Base-by-base conservation (phyloP, 2,797 vertebrate species). In the Brotogeris chrysoptera region DNA sequence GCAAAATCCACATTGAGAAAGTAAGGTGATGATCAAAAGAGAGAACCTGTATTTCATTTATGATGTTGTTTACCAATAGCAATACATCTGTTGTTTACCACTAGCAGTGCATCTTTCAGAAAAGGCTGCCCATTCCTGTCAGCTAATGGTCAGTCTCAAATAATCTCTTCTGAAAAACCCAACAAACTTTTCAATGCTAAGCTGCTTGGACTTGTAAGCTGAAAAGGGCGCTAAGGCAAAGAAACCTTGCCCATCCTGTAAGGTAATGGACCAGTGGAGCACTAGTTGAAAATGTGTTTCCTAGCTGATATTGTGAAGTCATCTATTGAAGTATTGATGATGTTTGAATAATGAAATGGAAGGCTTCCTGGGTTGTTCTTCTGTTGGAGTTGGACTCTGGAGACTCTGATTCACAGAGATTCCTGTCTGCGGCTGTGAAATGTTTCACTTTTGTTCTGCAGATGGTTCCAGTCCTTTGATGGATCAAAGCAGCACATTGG, bases 391-490 rank as follows among this genome's bases (percentile, higher is more conserved):
- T 57, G 50, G 32, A 13, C 59, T 71, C 80, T 18, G 34, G 43
- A 41, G 57, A 68, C 43, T 6, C 28, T 1, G 3, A 64, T 38
- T 60, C 36, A 5, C 3, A 5, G 41, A 1, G 1, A 18, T 55
- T 80, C 59, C 61, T 64, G 32, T 20, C 34, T n/a, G 3, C 5
- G 4, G 17, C 9, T 61, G 52, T n/a, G 73, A 63, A 60, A 16
- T 12, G 36, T 53, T 53, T 76, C 49, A 12, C 20, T 64, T 86
- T 38, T 64, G n/a, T 32, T 59, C 24, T 12, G 14, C 49, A 50
- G 72, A 79, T 63, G 28, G 39, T 64, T 86, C 17, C 15, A 8
- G 13, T 68, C 10, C 17, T 18, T 34, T 38, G 11, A 11, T 52
- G 76, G 52, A 24, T 66, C 34, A 50, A 53, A 59, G n/a, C 21